Base-by-base conservation (phyloP, 2,113 vertebrate genomes). In the Montifringilla adamsi region DNA sequence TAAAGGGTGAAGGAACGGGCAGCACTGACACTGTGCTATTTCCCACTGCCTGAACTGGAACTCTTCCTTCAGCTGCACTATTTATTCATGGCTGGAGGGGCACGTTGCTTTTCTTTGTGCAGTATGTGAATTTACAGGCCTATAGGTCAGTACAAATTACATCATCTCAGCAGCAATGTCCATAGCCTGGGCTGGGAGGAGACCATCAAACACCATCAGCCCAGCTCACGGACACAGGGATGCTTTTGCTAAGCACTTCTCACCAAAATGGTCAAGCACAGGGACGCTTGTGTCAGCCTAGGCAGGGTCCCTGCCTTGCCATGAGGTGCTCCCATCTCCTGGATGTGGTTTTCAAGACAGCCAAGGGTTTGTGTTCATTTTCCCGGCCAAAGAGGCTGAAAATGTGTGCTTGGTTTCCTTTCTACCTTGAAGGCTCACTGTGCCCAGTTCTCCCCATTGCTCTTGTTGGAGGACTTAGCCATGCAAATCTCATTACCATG, bases 261-360 rank as follows among this genome's bases (percentile, higher is more conserved):
- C 24, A 20, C 46, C 0, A 1, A 64, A 81, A 13, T 24, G 3
- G 18, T 85, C 68, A 69, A 66, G n/a, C n/a, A 64, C 10, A 23
- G 33, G 5, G 50, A 6, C 15, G 18, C 2, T 66, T 1, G 0
- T 17, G 9, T 21, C 41, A 70, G 74, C 30, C 26, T 15, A 23
- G 39, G 31, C 33, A 56, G 37, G 15, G 46, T 50, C 12, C 56
- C 39, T 82, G 44, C 27, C 11, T 35, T 82, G 39, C 47, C 4
- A 5, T 31, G 52, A 79, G 69, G 28, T 5, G 24, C 1, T 87
- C 26, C 53, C 16, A 10, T 12, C 13, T 59, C 49, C 18, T 52
- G 14, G 23, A 50, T 7, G 26, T 22, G 44, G 11, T 26, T 62
- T 79, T 50, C 24, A 41, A 35, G 46, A 47, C 10, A 63, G 5